These are phyloP conservation scores for Tiliqua scincoides DNA, from an alignment of 2,113 vertebrate species.

Conservation along the genomic window DNA sequence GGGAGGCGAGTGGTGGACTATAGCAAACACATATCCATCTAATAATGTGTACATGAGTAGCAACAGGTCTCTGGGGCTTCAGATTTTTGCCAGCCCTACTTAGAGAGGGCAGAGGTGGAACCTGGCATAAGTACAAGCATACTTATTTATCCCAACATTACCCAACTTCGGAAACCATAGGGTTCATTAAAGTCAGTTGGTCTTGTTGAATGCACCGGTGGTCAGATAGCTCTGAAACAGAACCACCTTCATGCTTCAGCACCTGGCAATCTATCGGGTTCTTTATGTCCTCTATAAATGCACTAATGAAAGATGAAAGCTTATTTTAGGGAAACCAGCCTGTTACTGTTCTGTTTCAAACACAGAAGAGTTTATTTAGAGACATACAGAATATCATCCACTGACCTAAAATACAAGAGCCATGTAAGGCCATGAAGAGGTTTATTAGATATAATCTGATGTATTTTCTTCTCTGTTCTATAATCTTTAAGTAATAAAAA, in stretches of 20 bases:
- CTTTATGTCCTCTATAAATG: constrained; percentile 54
- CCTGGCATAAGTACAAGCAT: not conserved
- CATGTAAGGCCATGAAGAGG: accelerated
- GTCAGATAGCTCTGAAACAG: constrained; percentile 38
- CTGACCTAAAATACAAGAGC: constrained; percentile 7
- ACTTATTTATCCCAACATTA: not conserved
- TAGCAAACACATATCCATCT: too few relatives aligned
- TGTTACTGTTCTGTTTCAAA: constrained; percentile 68
- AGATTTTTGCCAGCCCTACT: too few relatives aligned
- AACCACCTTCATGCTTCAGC: not conserved
- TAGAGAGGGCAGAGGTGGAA: too few relatives aligned
- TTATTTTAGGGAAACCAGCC: constrained; percentile 55
- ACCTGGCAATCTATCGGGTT: constrained; percentile 42
- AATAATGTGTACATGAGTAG: too few relatives aligned
- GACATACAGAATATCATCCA: constrained; percentile 41
- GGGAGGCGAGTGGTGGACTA: too few relatives aligned
- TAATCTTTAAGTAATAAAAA: not conserved
- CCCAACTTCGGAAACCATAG: not conserved
- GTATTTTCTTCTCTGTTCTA: constrained; percentile 1
- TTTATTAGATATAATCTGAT: not conserved
- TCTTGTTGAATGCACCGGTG: constrained; percentile 33
- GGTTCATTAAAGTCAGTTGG: constrained; percentile 8
- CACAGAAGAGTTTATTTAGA: constrained; percentile 66
- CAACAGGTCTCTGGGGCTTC: too few relatives aligned
- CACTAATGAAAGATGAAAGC: constrained; percentile 62